Base-by-base conservation (phyloP, 2,113 vertebrate species). In the Macquaria australasica region DNA sequence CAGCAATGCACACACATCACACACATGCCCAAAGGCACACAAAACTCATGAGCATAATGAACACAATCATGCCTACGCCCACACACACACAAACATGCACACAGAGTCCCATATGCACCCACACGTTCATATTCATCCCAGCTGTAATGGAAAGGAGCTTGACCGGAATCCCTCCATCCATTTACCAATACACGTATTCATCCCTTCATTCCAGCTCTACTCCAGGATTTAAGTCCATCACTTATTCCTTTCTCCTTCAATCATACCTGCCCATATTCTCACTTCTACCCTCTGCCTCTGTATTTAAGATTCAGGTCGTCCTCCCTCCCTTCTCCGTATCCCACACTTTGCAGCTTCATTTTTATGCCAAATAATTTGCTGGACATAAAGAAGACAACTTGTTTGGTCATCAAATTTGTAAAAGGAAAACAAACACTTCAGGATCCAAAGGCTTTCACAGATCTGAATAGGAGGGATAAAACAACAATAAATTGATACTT, bases 141-240 rank as follows among this genome's bases (percentile, higher is more conserved):
- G 74, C 78, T 63, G 58, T 59, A 77, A 92, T 84, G 67, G 80
- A 82, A 86, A 73, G 56, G 50, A 89, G 73, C 68, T 82, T 72
- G 80, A 91, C 70, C 37, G 39, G 72, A 90, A 85, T 87, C 77
- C 79, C 68, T 83, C 70, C 60, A 72, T 77, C 71, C 43, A 23
- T 82, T 89, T 77, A 81, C 37, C 43, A 31, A 89, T 91, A 85
- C 77, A 75, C 71, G 64, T 70, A 85, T 86, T 79, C 74, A 87
- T 84, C 79, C 83, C 58, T 77, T 64, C 71, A 74, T 87, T 80
- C 48, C 80, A 56, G 68, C 25, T 66, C 43, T 45, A 71, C 45
- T 50, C n/a, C 12, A 21, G 58, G 55, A 20, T 56, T 71, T 37
- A 67, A 73, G 45, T 70, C 76, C n/a, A 58, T 77, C 62, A 66